Evolutionary conservation across 2,888 invertebrate species (phyloP), one percentile per base, ranked within the genome.

Genomic region (Polyommatus iphigenia): DNA sequence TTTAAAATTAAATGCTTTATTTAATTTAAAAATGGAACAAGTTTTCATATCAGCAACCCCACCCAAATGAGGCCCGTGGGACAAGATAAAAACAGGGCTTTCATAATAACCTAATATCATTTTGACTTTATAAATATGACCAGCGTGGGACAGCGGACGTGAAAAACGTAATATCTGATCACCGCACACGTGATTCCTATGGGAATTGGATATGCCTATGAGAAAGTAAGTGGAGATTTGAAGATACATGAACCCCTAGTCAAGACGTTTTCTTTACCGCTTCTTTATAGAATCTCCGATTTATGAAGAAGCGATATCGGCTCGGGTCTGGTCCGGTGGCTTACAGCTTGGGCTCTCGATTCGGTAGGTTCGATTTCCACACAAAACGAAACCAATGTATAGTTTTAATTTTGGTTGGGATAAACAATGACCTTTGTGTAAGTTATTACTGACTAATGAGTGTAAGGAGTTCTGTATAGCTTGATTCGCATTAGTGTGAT

Each of bases 51-150:
- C 73, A 41, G 72, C n/a, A 36, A 36, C 73, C 73, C 46, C 73
- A 46, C 73, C 73, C 73, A 46, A 72, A 73, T 73, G 73, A 73
- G 73, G 41, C 73, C 73, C 73, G 13, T 24, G 73, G 73, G 73
- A 73, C 46, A 73, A 20, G 73, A 41, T 20, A 73, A 41, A 41
- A 73, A 73, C 73, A 46, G 46, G 46, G 46, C 46, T 73, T 73
- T 41, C 46, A 41, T 41, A 73, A 73, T 24, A 50, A 41, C 46
- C 41, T 73, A 73, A 20, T 20, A 79, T 79, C 76, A 78, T 78
- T 77, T 76, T 62, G 46, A 13, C 20, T 73, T 41, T 46, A 73
- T 46, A 29, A 32, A 67, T 67, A 67, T 29, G 67, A 15, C 67
- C 67, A 24, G 29, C 67, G 29, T 15, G 67, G 62, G 62, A 62